Evolutionary conservation across 2,797 vertebrate species (phyloP), one percentile per base, ranked within the genome.

Genomic region (Chloroceryle inda): DNA sequence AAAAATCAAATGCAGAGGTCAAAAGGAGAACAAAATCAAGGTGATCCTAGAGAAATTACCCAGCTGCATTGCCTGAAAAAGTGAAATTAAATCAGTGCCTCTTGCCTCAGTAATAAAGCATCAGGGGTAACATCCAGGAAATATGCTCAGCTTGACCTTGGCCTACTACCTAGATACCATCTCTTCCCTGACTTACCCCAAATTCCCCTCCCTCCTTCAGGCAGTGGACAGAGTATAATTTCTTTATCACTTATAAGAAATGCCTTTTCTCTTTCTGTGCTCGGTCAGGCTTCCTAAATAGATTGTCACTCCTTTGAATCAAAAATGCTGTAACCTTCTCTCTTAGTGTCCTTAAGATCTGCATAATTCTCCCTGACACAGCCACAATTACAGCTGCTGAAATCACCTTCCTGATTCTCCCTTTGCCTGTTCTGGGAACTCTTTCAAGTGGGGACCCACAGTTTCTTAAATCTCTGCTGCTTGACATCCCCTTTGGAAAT

Each of bases 131-230:
- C 53, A 52, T 26, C 11, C 0, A 61, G 40, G 68, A 75, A 91
- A 92, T 67, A 31, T 3, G 5, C 21, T 89, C 58, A 27, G 53
- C 64, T 84, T 85, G 76, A 78, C 72, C 87, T 16, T 79, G 45
- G 42, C n/a, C 67, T 71, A 21, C 85, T 83, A 62, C 64, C n/a
- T 74, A 76, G 78, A 69, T 71, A 63, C 9, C 44, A 68, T 78
- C 72, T 92, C 86, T 82, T 85, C 52, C 31, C 40, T 77, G 31
- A n/a, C 63, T 90, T 59, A 47, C 20, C 35, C 44, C 66, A 76
- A 45, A 76, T 87, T 92, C 67, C 47, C 31, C 80, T 91, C 33
- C 11, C 24, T 95, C 71, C 74, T 90, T 59, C 86, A 75, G 64
- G 56, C 88, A 80, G 40, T 71, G 59, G 49, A 45, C 52, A 61